Conservation (phyloP, 2,888 invertebrate genomes). For the Andrena flavipes region DNA sequence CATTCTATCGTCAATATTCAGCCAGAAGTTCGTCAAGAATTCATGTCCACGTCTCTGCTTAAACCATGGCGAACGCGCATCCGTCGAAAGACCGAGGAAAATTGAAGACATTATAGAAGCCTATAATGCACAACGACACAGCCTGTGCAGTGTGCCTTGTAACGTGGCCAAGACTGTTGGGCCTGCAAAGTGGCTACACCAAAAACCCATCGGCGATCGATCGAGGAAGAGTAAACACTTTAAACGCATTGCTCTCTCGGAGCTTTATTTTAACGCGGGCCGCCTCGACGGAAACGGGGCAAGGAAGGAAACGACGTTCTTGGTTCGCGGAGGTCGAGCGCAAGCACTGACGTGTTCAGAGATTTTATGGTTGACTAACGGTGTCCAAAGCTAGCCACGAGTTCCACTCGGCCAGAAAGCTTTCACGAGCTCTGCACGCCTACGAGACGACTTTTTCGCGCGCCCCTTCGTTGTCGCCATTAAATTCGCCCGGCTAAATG, state of each 20-base stretch:
- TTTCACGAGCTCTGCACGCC: slow-evolving; percentile 36
- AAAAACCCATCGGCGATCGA: slow-evolving; percentile 39
- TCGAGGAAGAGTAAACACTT: slow-evolving; percentile 28
- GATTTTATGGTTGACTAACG: slow-evolving; percentile 65
- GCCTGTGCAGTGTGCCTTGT: neutral
- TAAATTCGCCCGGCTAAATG: neutral
- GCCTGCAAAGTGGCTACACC: slow-evolving; percentile 36
- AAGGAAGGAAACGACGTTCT: slow-evolving; percentile 4
- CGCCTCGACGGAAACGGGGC: neutral
- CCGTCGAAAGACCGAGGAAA: neutral
- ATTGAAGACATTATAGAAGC: neutral
- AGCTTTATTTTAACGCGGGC: slow-evolving; percentile 24
- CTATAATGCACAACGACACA: neutral
- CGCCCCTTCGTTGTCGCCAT: neutral
- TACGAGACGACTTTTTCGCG: slow-evolving; percentile 2
- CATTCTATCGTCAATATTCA: too few species aligned
- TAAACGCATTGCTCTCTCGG: slow-evolving; percentile 5
- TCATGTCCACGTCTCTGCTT: too few species aligned
- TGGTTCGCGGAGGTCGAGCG: slow-evolving; percentile 6
- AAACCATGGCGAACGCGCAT: too few species aligned
- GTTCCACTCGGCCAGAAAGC: slow-evolving; percentile 57
- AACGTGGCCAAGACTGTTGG: neutral
- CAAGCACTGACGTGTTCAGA: slow-evolving; percentile 11
- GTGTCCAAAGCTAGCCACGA: slow-evolving; percentile 39
- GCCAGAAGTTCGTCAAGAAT: too few species aligned